Evolutionary conservation across 1,140 invertebrate species (phyloP), one percentile per base, ranked within the genome.

Genomic region (Apis florea): DNA sequence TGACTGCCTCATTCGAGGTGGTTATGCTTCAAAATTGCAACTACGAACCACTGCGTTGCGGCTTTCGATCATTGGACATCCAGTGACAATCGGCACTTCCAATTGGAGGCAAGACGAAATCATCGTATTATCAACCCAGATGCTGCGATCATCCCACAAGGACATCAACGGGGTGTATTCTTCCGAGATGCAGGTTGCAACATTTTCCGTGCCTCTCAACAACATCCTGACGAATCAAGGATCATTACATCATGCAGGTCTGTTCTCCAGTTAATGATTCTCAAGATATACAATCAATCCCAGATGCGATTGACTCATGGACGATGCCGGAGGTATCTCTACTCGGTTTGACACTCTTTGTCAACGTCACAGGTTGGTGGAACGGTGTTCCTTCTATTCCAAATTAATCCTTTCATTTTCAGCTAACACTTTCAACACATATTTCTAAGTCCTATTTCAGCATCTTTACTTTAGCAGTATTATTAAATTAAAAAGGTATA

Each of bases 361-460:
- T 85, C 88, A 87, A 69, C 83, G 56, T 72, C 77, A 89, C 88
- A 89, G 88, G 88, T 89, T 89, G 88, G 88, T 89, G 82, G 72
- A 85, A 88, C 83, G 85, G 88, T 84, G 84, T 84, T 85, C 84
- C 82, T 89, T 88, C 72, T 89, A 84, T 88, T 87, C 84, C 74
- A 83, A 70, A 79, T 82, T 86, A 86, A 89, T 82, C 69, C 56
- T 84, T 76, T 68, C 53, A 63, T 78, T 89, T 89, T 86, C 80
- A 89, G 85, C 73, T 51, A 61, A 83, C n/a, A 67, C 58, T 77
- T 61, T 85, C 70, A 69, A 72, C 59, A 49, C 4, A 69, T 82
- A 73, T 59, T 73, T 66, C 68, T 73, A 17, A 59, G 56, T 83
- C 73, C 72, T 67, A 76, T 89, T 89, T 84, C 87, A 89, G 88